A percentile compares a stretch with the other conserved stretches of the same genome.
These are phyloP conservation scores for Colletes gigas DNA, from an alignment of 1,140 invertebrate genomes.

Conservation along the genomic window DNA sequence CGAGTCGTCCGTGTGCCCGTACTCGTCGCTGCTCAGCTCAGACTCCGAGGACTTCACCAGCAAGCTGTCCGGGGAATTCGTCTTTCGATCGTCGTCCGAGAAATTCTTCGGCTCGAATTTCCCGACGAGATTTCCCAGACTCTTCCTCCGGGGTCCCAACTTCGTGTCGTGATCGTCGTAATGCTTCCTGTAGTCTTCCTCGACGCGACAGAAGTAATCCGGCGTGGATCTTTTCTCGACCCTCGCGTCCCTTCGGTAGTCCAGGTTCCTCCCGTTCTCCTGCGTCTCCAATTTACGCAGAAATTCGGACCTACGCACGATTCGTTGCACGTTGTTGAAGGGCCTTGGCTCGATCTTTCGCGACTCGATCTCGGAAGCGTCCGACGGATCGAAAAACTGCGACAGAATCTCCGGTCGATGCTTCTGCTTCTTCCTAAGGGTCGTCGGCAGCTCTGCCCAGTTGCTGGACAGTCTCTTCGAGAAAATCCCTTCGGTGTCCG, in stretches of 20 bases:
- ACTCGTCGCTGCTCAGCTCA: conserved; percentile 77
- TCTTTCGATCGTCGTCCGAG: conserved; percentile 78
- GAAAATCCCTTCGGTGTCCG: conserved; percentile 77
- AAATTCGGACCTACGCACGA: conserved; percentile 75
- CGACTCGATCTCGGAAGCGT: conserved; percentile 74
- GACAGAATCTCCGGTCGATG: conserved; percentile 78
- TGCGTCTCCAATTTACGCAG: conserved; percentile 68
- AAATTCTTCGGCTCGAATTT: conserved; percentile 65
- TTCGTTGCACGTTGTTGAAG: conserved; percentile 63
- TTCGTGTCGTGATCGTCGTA: conserved; percentile 63
- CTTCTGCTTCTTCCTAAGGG: conserved; percentile 75
- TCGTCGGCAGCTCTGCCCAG: conserved; percentile 80
- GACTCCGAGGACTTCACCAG: conserved; percentile 78
- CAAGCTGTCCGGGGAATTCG: conserved; percentile 78
- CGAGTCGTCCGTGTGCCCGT: conserved; percentile 78
- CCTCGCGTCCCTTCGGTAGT: conserved; percentile 45
- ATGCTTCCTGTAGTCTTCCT: conserved; percentile 62
- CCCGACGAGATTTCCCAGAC: conserved; percentile 32
- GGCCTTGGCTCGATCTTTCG: conserved; percentile 54
- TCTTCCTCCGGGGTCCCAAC: conserved; percentile 42
- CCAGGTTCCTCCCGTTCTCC: conserved; percentile 40
- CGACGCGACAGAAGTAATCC: conserved; percentile 47
- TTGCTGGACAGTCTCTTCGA: conserved; percentile 73
- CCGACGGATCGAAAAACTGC: conserved; percentile 77
- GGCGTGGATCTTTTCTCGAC: conserved; percentile 53